Percentiles rank a stretch among this genome's conserved stretches.
phyloP scores from a whole-genome alignment of 2,797 vertebrate genomes.

The Alcedo quadribrachys region DNA sequence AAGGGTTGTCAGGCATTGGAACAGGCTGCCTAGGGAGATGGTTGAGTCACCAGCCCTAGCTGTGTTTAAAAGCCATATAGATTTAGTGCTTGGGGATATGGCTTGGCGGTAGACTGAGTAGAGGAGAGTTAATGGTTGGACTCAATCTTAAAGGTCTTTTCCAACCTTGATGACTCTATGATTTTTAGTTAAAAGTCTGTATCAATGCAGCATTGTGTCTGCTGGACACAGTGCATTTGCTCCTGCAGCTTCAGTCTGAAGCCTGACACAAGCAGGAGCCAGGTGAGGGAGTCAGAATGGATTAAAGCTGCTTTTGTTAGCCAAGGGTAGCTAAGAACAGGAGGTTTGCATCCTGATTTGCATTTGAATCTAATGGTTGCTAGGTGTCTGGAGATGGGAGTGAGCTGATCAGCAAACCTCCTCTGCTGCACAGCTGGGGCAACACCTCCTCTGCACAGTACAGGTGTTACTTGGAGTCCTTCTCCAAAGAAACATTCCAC shows the following conservation, averaged over 20 bases:
- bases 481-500: background rate
- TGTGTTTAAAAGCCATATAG: no score
- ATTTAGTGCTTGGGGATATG: no score
- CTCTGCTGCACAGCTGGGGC: background rate
- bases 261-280: background rate
- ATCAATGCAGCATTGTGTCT: background rate
- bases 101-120: no score
- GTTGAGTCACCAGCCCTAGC: no score
- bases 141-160: no score
- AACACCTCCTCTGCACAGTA: background rate
- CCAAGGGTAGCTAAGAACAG: background rate
- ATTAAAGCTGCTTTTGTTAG: background rate
- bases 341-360: background rate
- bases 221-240: background rate
- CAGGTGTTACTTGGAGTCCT: background rate
- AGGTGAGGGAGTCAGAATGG: background rate
- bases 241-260: background rate
- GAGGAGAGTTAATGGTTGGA: no score
- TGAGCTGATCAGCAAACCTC: background rate
- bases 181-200: background rate
- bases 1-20: no score
- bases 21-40: no score
- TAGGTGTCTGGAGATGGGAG: background rate
- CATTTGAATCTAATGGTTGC: background rate
- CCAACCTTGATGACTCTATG: no score